A percentile compares a stretch with the other conserved stretches of the same genome.
These are phyloP conservation scores for Turdus rufiventris DNA, from an alignment of 2,113 vertebrate species.

Conservation along the genomic window DNA sequence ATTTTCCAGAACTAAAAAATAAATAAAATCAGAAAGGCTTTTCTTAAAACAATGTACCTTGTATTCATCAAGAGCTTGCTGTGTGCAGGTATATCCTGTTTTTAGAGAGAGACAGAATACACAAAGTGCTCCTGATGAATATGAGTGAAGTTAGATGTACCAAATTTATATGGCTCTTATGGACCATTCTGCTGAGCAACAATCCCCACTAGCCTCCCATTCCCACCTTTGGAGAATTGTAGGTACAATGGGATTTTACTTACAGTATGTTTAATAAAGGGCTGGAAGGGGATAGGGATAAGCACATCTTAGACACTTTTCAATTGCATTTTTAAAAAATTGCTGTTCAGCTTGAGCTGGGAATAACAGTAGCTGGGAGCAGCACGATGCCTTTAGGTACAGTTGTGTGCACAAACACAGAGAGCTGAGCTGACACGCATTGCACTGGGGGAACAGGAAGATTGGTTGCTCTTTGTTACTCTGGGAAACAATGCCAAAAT, in stretches of 20 bases:
- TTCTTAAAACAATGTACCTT: not conserved
- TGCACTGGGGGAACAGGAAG: not conserved
- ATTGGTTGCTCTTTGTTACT: not conserved
- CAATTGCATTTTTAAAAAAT: not conserved
- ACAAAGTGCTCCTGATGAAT: slow-evolving; percentile 6
- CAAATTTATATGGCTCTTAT: slow-evolving; percentile 34
- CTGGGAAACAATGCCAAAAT: not conserved
- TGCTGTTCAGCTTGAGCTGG: not conserved
- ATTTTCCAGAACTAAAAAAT: not conserved
- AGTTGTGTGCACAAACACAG: not conserved
- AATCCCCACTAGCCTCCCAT: not conserved
- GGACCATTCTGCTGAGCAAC: not conserved
- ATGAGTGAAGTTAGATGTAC: not conserved
- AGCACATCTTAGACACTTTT: not conserved
- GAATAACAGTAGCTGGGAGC: not conserved
- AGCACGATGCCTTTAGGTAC: not conserved
- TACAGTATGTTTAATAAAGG: slow-evolving; percentile 46
- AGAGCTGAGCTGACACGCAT: not conserved
- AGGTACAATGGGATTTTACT: slow-evolving; percentile 28
- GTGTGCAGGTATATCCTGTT: slow-evolving; percentile 32
- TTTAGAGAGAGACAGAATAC: slow-evolving; percentile 33
- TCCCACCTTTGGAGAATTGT: not conserved
- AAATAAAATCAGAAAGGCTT: not conserved
- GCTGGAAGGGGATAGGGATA: slow-evolving; percentile 11
- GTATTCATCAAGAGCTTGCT: slow-evolving; percentile 24